Base-by-base conservation (phyloP, 1,140 invertebrate species). In the Belonocnema kinseyi region DNA sequence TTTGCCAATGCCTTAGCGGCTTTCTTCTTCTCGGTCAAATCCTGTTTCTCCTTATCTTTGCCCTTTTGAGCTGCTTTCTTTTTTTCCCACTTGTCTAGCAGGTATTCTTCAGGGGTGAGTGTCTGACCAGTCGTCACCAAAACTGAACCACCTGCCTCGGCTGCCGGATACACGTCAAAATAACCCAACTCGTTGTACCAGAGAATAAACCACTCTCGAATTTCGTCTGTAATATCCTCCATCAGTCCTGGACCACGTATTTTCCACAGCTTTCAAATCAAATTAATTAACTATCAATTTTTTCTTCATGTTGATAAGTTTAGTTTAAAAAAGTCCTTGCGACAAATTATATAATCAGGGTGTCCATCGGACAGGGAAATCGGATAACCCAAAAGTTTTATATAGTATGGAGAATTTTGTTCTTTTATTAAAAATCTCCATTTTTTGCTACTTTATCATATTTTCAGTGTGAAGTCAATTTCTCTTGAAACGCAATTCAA, bases 191-290 rank as follows among this genome's bases (percentile, higher is more conserved):
- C 86, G 1, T 89, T 77, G 85, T 93, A 94, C 93, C 94, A 95
- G 75, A 93, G 83, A 11, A 87, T 77, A 80, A 95, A 94, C 95
- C 95, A 95, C 71, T 92, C 92, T 72, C 93, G 93, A 78, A 95
- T 94, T 88, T 95, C 94, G 74, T 93, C 93, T 2, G 92, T 92
- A 77, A 95, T 95, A 83, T 95, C 94, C 82, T 95, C 94, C 89
- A 94, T 93, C 54, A 95, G 87, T 74, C 92, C 91, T 2, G 93
- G 93, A 72, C 92, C 92, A 73, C 92, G 89, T 3, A 93, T 86
- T 86, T 91, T 90, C 56, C 93, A 80, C 13, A 90, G 40, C 90
- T 90, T 61, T 52, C 21, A 71, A 76, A 52, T 54, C 66, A 40
- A 66, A 10, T 11, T 21, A 8, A 71, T 13, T 74, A 6, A 73